Base-by-base conservation (phyloP, 1,140 invertebrate species). In the Ceratosolen fusciceps region DNA sequence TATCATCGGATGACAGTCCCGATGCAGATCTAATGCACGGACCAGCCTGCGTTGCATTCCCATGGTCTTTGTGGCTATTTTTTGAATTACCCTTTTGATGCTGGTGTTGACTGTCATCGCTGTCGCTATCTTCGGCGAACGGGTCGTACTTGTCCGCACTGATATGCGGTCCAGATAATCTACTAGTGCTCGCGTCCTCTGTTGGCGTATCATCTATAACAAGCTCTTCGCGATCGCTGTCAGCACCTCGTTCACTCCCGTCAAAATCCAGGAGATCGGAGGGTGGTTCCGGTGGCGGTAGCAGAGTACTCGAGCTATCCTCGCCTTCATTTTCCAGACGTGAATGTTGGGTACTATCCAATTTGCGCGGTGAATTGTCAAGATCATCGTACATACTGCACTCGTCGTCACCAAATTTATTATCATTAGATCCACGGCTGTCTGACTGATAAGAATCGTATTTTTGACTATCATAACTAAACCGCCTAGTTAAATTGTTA, bases 81-180 rank as follows among this genome's bases (percentile, higher is more conserved):
- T 26, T 58, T n/a, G 34, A 16, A 39, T 24, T 43, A 12, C 14
- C 19, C 9, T 5, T 58, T 43, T 74, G 34, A 47, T 74, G 49
- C 12, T 49, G 37, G 24, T 78, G 76, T 56, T 74, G 71, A 43
- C 37, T 76, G n/a, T 87, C 88, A 16, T 81, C 80, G 77, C 84
- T 92, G 47, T 86, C 88, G 80, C 88, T 89, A 43, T 91, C 89
- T 9, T 82, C 91, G 72, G 91, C 87, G 4, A 93, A 93, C 0
- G 93, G 93, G 81, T 93, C 93, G n/a, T 92, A 93, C 12, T 93
- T 93, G 80, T 94, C 93, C 60, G 92, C 93, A 60, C 91, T 91
- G 8, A 91, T 90, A n/a, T 21, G n/a, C 9, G 5, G 7, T 21
- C 52, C 24, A 0, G 12, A 2, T 4, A 37, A 21, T 56, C 39